Conservation (phyloP, 2,797 vertebrate genomes). For the Esox lucius region DNA sequence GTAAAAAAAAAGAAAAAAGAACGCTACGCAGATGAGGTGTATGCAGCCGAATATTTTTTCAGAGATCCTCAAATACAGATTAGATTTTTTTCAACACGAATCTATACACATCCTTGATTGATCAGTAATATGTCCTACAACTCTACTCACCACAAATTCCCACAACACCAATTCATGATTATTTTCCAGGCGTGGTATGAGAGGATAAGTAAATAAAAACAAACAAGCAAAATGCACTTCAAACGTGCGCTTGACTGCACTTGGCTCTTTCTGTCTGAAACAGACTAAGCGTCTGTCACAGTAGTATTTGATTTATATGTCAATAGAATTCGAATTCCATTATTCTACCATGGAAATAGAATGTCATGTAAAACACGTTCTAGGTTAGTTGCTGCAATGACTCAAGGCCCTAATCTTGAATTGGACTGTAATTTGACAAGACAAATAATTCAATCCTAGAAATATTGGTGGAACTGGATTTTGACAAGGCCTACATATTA, state of each 20-base stretch:
- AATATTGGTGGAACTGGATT: too few species aligned
- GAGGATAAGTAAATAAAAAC: neutral
- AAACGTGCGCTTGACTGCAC: neutral
- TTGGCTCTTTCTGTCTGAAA: neutral
- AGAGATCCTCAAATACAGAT: neutral
- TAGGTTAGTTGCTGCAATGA: too few species aligned
- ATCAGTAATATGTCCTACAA: neutral
- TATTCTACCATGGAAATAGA: neutral
- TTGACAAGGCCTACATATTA: too few species aligned
- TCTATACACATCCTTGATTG: neutral
- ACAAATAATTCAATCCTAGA: too few species aligned
- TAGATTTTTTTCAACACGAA: neutral
- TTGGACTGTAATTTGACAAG: too few species aligned
- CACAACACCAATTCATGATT: constrained; percentile 9
- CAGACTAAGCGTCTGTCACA: neutral
- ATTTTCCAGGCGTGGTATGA: constrained; percentile 2
- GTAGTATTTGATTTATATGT: neutral
- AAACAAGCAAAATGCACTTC: neutral
- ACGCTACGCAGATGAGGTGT: neutral
- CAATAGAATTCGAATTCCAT: neutral
- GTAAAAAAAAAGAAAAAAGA: too few species aligned
- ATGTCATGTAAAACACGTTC: neutral
- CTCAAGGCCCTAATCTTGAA: too few species aligned
- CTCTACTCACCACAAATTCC: constrained; percentile 1
- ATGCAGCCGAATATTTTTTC: neutral